A percentile compares a stretch with the other conserved stretches of the same genome.
Evolutionary conservation across 2,888 invertebrate species (phyloP).

Genomic region (Cephus spinipes): DNA sequence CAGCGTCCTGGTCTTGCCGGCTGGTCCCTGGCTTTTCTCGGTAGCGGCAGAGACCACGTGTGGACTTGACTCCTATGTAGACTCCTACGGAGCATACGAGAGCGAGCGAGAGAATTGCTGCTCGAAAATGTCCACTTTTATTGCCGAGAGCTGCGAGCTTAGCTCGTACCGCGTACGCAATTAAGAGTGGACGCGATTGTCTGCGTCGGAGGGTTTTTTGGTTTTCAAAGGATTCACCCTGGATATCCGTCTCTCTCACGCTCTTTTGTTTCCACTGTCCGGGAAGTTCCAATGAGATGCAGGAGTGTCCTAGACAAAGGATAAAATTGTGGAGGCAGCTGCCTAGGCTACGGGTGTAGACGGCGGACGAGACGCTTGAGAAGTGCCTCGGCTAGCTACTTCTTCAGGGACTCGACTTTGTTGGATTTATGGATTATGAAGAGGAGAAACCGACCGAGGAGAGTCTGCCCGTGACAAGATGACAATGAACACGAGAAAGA

Average conservation of each 20-base stretch:
- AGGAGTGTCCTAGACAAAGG: conserved; percentile 42
- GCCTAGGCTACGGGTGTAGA: conserved; percentile 24
- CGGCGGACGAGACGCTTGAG: conserved; percentile 32
- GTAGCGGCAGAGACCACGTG: not conserved
- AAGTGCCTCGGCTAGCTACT: conserved; percentile 34
- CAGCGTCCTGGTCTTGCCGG: not conserved
- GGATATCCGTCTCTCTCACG: not conserved
- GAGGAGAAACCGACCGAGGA: conserved; percentile 42
- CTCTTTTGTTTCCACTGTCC: not conserved
- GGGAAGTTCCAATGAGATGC: not conserved
- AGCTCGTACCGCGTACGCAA: not conserved
- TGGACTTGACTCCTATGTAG: not conserved
- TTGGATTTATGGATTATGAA: conserved; percentile 63
- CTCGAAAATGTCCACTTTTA: not conserved
- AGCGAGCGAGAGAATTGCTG: not conserved
- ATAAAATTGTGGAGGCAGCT: conserved; percentile 30
- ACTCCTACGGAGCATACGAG: not conserved
- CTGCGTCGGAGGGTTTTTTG: not conserved
- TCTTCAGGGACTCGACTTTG: conserved; percentile 53
- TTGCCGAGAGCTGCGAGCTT: not conserved
- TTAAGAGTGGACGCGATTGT: not conserved
- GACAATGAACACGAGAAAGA: conserved; percentile 59
- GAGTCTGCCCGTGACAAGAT: conserved; percentile 57
- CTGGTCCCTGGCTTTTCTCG: not conserved
- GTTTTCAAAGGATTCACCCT: not conserved